These are phyloP conservation scores for Lepus oiostolus DNA, from an alignment of 2,797 vertebrate genomes.

Conservation along the genomic window DNA sequence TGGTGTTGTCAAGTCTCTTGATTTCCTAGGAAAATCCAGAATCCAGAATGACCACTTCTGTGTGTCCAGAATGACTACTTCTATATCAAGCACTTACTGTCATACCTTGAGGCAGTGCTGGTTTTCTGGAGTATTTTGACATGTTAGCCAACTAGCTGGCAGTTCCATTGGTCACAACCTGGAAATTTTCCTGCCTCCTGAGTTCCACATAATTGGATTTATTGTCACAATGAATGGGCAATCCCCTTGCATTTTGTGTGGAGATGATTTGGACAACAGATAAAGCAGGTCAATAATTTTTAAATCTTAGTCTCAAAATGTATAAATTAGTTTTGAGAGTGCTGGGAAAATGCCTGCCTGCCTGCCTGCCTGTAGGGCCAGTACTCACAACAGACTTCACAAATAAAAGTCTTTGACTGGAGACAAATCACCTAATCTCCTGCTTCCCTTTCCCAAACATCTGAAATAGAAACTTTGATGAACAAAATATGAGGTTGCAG, in stretches of 20 bases:
- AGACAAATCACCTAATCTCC: constrained; percentile 44
- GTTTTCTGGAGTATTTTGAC: constrained; percentile 33
- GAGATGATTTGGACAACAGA: constrained; percentile 48
- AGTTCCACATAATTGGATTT: background rate
- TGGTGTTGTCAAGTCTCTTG: background rate
- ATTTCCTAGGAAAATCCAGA: background rate
- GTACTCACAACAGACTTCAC: constrained; percentile 2
- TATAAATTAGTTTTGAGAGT: background rate
- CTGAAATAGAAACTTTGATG: constrained; percentile 38
- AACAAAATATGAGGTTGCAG: constrained; percentile 4
- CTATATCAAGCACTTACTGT: background rate
- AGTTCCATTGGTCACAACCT: constrained; percentile 22
- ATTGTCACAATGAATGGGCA: constrained; percentile 8
- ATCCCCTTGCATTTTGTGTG: constrained; percentile 29
- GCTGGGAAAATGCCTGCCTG: constrained; percentile 3
- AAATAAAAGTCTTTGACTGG: constrained; percentile 28
- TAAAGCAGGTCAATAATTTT: constrained; percentile 38
- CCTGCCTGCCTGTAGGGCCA: background rate
- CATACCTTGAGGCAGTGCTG: background rate
- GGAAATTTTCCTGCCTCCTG: background rate
- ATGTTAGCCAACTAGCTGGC: background rate
- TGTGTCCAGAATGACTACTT: background rate
- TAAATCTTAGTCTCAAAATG: constrained; percentile 33
- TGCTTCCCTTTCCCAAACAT: constrained; percentile 31
- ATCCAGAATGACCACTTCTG: background rate